Base-by-base conservation (phyloP, 1,140 invertebrate genomes). In the Pomacea maculata region DNA sequence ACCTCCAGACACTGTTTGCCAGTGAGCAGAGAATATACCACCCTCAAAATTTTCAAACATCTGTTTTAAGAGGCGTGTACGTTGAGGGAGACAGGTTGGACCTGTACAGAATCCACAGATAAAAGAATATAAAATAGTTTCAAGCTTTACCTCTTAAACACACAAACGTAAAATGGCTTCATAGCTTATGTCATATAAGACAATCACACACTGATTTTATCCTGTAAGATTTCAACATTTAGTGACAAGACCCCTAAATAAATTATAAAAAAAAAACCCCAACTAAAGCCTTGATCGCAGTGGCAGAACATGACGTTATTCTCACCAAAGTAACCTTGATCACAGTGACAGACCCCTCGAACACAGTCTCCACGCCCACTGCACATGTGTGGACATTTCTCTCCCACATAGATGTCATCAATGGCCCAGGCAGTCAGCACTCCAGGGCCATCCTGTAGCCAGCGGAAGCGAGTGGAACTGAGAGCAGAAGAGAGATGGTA, bases 11-110 rank as follows among this genome's bases (percentile, higher is more conserved):
- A 92, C 88, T n/a, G 81, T 75, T 11, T 85, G 84, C 92, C 92
- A 93, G 76, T 89, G 86, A 64, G 85, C 83, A 21, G 83, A 75
- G 57, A 86, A 87, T 11, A 91, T 86, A 10, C 89, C 87, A 54
- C 88, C 91, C 80, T 93, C 92, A 87, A 93, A 93, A 10, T 89
- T 88, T 76, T 93, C 92, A 79, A 89, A 85, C 84, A 92, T 87
- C 34, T 86, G 87, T 29, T 82, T 86, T 34, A 89, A 76, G 19
- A 91, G 84, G 19, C 79, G 79, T 17, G 21, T 73, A 74, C 57
- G 74, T 15, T 57, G 67, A 34, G 90, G 88, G 19, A 85, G 70
- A 85, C 91, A 92, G 29, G 85, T 85, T 52, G 75, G 52, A 29
- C 90, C 91, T 92, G 82, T 17, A 86, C 57, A 61, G 4, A 61